These are phyloP conservation scores for Cetoscarus ocellatus DNA, from an alignment of 2,797 vertebrate species.

Conservation along the genomic window DNA sequence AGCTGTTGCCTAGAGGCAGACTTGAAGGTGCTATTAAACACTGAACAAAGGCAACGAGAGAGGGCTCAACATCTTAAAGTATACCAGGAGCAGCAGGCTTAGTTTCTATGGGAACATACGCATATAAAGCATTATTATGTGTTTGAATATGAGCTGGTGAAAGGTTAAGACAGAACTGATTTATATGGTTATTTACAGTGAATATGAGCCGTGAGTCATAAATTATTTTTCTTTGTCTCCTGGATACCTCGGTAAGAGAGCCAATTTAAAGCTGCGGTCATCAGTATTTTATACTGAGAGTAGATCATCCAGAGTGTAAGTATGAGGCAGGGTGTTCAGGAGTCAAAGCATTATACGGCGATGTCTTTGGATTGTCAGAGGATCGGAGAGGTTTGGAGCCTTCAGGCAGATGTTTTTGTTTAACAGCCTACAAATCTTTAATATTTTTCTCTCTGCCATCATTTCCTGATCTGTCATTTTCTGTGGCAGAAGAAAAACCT, in stretches of 20 bases:
- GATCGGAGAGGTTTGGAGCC: no score
- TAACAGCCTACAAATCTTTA: no score
- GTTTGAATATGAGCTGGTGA: neutral
- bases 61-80: conserved; percentile 46
- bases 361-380: no score
- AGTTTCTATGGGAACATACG: conserved; percentile 71
- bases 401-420: no score
- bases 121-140: neutral
- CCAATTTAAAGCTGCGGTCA: conserved; percentile 1
- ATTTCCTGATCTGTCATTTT: no score
- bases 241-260: neutral
- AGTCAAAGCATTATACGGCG: no score
- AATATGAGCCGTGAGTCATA: neutral
- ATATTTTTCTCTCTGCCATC: no score
- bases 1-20: conserved; percentile 48
- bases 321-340: no score
- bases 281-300: no score
- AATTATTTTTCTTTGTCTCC: neutral
- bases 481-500: no score
- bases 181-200: neutral
- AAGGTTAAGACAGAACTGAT: neutral
- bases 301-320: no score
- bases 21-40: conserved; percentile 39
- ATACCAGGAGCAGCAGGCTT: conserved; percentile 35
- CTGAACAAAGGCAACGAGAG: conserved; percentile 29